phyloP scores from a whole-genome alignment of 2,113 vertebrate species.

The Phalacrocorax pelagicus region DNA sequence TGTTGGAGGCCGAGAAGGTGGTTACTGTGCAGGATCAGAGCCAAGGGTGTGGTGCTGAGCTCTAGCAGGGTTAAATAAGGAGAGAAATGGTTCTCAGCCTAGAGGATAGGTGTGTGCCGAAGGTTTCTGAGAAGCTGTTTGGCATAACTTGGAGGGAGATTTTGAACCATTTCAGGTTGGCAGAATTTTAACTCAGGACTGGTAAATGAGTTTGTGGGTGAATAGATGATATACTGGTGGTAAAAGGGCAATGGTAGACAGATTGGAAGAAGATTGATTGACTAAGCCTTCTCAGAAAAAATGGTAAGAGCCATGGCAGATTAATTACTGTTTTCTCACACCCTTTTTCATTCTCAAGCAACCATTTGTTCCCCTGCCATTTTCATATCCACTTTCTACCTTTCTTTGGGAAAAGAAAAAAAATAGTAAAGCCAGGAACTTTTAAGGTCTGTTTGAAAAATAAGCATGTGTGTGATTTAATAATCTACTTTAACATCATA shows the following conservation, averaged over 20 bases:
- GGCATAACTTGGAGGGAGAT: constrained; percentile 29
- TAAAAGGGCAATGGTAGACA: constrained; percentile 32
- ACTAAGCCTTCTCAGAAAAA: constrained; percentile 4
- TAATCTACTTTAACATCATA: neutral
- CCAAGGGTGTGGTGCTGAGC: constrained; percentile 41
- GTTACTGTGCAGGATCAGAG: neutral
- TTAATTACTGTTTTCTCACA: constrained; percentile 47
- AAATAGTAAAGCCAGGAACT: neutral
- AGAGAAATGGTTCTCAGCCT: constrained; percentile 22
- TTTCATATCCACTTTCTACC: neutral
- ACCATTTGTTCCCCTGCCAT: neutral
- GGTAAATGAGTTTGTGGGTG: neutral
- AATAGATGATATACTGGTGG: constrained; percentile 14
- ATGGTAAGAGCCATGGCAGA: neutral
- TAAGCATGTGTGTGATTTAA: neutral
- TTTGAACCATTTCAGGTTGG: constrained; percentile 18
- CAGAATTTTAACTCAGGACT: constrained; percentile 3
- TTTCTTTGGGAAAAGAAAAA: neutral
- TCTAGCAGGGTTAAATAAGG: constrained; percentile 16
- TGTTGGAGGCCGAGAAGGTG: neutral
- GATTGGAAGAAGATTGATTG: constrained; percentile 38
- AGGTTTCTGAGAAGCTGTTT: constrained; percentile 45
- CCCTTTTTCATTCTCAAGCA: neutral
- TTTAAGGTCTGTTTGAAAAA: neutral
- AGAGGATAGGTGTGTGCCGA: constrained; percentile 25